Conservation (phyloP, 2,797 vertebrate genomes). For the Thunnus albacares region DNA sequence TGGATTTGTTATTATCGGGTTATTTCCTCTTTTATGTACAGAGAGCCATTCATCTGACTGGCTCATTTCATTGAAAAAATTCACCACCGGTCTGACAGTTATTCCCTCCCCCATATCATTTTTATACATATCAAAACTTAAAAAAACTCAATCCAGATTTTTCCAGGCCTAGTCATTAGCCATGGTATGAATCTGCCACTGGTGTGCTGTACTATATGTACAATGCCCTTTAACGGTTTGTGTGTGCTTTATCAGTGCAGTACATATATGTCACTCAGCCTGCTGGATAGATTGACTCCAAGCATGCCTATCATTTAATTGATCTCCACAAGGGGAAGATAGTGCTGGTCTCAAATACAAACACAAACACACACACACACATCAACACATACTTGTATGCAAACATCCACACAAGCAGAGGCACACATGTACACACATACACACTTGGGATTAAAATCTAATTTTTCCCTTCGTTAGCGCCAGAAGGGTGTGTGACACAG, state of each 20-base stretch:
- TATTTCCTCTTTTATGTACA: too few species aligned
- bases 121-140: too few species aligned
- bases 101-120: too few species aligned
- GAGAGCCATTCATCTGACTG: too few species aligned
- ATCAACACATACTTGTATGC: conserved; percentile 24
- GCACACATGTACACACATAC: conserved; percentile 10
- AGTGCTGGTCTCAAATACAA: conserved; percentile 29
- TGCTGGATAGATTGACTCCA: conserved; percentile 45
- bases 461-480: conserved; percentile 61
- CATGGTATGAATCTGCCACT: too few species aligned
- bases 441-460: conserved; percentile 60
- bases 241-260: conserved; percentile 34
- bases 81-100: too few species aligned
- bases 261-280: conserved; percentile 26
- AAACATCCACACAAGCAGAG: conserved; percentile 8
- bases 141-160: too few species aligned
- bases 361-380: conserved; percentile 25
- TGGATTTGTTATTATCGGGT: too few species aligned
- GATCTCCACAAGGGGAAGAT: conserved; percentile 65
- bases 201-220: not conserved
- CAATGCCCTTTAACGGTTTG: conserved; percentile 21
- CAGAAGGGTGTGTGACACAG: conserved; percentile 62
- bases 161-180: too few species aligned
- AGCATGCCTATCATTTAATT: conserved; percentile 75
- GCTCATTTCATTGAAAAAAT: too few species aligned